Conservation (phyloP, 2,888 invertebrate species). For the Spialia ferax region DNA sequence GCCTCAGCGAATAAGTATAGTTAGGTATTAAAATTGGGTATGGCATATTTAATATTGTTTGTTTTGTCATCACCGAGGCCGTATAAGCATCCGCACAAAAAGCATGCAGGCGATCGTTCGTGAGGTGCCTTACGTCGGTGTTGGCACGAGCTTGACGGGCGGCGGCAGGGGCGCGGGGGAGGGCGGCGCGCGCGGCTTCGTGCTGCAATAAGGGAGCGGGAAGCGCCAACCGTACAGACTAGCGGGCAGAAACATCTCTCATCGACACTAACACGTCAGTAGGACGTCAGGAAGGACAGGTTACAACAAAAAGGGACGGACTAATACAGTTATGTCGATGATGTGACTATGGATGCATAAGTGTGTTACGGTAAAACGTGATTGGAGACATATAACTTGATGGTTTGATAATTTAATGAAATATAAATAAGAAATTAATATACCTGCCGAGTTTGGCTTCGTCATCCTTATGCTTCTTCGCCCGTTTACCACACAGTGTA, state of each 20-base stretch:
- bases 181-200: constrained; percentile 93
- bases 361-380: constrained; percentile 39
- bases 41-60: constrained; percentile 17
- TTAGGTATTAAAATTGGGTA: constrained; percentile 4
- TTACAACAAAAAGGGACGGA: constrained; percentile 50
- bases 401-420: constrained; percentile 35
- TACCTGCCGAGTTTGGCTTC: constrained; percentile 95
- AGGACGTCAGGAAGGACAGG: constrained; percentile 52
- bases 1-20: constrained; percentile 61
- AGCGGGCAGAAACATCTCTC: constrained; percentile 87
- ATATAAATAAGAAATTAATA: constrained; percentile 47
- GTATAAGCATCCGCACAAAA: constrained; percentile 75
- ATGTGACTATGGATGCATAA: constrained; percentile 56
- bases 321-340: constrained; percentile 64
- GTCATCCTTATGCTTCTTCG: constrained; percentile 91
- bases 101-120: constrained; percentile 78
- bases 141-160: constrained; percentile 91
- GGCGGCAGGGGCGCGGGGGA: constrained; percentile 93
- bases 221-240: constrained; percentile 99
- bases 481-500: constrained; percentile 88
- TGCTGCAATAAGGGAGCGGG: constrained; percentile 98
- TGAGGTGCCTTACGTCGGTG: constrained; percentile 88
- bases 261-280: constrained; percentile 80
- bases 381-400: constrained; percentile 2
- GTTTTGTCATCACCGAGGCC: constrained; percentile 54